Conservation (phyloP, 2,888 invertebrate genomes). For the Amphipoea lucens region DNA sequence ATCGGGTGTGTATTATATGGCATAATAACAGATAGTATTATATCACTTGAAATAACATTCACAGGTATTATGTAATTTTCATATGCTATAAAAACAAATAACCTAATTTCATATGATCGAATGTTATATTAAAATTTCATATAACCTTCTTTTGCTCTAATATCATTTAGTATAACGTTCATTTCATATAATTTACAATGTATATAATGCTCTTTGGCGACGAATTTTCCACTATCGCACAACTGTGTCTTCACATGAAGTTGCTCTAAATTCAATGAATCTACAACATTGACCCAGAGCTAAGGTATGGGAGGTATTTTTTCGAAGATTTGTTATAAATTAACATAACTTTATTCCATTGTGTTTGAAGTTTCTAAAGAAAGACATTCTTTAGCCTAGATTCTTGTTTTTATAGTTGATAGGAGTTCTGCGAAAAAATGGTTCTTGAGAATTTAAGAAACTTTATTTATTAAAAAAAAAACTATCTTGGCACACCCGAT, state of each 20-base stretch:
- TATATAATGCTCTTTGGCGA: no score
- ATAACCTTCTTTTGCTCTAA: no score
- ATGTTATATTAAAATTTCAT: no score
- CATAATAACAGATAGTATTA: no score
- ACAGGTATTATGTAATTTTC: no score
- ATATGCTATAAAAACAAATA: no score
- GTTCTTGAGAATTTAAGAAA: not conserved
- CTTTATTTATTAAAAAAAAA: not conserved
- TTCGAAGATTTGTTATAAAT: constrained; percentile 28
- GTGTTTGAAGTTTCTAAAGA: constrained; percentile 36
- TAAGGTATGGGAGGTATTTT: constrained; percentile 11
- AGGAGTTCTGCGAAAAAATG: constrained; percentile 20
- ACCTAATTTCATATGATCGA: no score
- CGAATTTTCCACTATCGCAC: no score
- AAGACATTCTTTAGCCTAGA: constrained; percentile 43
- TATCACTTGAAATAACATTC: no score
- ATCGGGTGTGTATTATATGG: no score
- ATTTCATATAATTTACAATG: no score
- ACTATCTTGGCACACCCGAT: not conserved
- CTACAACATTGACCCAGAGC: not conserved
- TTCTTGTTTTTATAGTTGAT: constrained; percentile 21
- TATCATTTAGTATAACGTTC: no score
- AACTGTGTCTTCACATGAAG: not conserved
- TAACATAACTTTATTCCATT: constrained; percentile 56
- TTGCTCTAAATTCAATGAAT: not conserved